phyloP scores from a whole-genome alignment of 1,140 invertebrate species.

The Ceratitis capitata region DNA sequence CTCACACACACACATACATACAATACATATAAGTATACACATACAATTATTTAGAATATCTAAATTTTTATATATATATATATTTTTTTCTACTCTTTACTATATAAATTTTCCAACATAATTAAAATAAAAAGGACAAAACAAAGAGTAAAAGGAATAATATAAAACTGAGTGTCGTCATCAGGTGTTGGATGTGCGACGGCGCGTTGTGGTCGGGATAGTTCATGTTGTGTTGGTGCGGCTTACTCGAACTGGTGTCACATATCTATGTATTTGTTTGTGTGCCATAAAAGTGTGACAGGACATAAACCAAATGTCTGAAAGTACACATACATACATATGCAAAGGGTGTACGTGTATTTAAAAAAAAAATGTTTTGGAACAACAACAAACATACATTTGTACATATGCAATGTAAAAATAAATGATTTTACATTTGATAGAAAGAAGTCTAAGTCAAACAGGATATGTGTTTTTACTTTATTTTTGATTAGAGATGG shows the following conservation, averaged over 20 bases:
- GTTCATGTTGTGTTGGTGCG: background rate
- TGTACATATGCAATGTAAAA: background rate
- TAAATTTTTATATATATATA: background rate
- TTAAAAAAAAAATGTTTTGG: background rate
- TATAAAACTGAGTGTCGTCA: conserved; percentile 8
- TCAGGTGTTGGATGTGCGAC: background rate
- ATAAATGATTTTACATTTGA: background rate
- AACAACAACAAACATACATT: background rate
- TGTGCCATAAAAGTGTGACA: conserved; percentile 22
- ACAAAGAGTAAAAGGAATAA: background rate
- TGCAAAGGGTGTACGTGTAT: background rate
- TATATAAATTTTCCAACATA: background rate
- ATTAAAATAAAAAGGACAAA: conserved; percentile 34
- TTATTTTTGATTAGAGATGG: background rate
- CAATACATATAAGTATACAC: background rate
- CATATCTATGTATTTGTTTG: background rate
- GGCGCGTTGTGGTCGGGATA: background rate
- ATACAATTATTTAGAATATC: background rate
- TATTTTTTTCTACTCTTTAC: background rate
- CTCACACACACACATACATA: background rate
- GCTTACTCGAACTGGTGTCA: background rate
- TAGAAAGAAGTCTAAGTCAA: conserved; percentile 7
- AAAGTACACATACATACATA: background rate
- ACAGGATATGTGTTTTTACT: conserved; percentile 12
- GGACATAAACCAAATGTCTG: conserved; percentile 11